Conservation (phyloP, 2,888 invertebrate genomes). For the Parnassius apollo region DNA sequence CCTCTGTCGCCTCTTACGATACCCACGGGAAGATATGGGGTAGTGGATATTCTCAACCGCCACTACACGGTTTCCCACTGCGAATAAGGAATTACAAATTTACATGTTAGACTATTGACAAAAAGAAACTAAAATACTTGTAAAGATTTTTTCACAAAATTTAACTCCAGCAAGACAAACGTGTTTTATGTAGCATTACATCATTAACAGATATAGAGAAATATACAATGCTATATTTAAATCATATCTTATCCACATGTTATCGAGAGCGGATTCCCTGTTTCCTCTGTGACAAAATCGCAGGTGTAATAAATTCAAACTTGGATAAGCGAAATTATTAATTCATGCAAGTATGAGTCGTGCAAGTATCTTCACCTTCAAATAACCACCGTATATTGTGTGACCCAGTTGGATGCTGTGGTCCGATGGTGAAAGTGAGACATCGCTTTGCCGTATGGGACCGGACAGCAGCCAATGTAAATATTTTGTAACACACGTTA, state of each 20-base stretch:
- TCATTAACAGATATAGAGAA: no score
- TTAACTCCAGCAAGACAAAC: no score
- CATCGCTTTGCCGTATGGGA: constrained; percentile 43
- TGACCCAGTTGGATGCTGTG: constrained; percentile 56
- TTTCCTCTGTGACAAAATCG: not conserved
- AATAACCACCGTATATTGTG: constrained; percentile 47
- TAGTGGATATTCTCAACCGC: no score
- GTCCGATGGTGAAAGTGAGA: constrained; percentile 68
- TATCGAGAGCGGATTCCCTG: not conserved
- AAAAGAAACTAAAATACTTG: no score
- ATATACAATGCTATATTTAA: constrained; percentile 1
- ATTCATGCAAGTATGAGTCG: constrained; percentile 40
- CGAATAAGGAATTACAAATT: no score
- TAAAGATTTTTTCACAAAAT: no score
- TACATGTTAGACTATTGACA: no score
- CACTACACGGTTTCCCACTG: no score
- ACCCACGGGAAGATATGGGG: no score
- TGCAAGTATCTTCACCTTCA: constrained; percentile 31
- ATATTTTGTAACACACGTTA: constrained; percentile 65
- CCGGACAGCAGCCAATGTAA: constrained; percentile 49
- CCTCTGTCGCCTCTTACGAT: no score
- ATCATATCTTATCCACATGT: constrained; percentile 8
- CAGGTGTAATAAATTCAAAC: no score
- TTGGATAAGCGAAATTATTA: constrained; percentile 22
- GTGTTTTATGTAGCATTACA: no score